Base-by-base conservation (phyloP, 2,113 vertebrate species). In the Cryptotis parvus region DNA sequence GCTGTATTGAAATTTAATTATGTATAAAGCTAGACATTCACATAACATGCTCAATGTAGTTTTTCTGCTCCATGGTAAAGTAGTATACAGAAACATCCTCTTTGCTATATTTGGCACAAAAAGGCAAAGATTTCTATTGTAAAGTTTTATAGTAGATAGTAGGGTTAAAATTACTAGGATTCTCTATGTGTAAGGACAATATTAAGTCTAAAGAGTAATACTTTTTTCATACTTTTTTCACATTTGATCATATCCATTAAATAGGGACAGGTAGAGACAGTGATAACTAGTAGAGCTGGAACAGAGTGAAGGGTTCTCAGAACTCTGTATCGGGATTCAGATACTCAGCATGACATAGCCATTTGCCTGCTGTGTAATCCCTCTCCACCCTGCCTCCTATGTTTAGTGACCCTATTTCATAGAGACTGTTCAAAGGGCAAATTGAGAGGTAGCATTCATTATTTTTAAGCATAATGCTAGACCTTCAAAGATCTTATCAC, bases 391-490 rank as follows among this genome's bases (percentile, higher is more conserved):
- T 20, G 4, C 3, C 14, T 15, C 10, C 37, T 1, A 26, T 83
- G 12, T 1, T 33, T 61, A n/a, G 15, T 6, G 58, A 45, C 0
- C 31, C 29, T 3, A 7, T 94, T 4, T 70, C 22, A 27, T 76
- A 3, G 41, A 63, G 1, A n/a, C 86, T 95, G n/a, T 58, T 49
- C 1, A 66, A 52, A 18, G 4, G 55, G 14, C 2, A 33, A 63
- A 24, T 66, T 15, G 43, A n/a, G 75, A 86, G n/a, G 0, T 26
- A 4, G 80, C 9, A 27, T 35, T 89, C 84, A 61, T 82, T 94
- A 90, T 10, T 43, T 95, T 73, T 37, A 87, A 73, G 12, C 49
- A 35, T 49, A 87, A 39, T 86, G 14, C 22, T 77, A 84, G 80
- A 81, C 55, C 0, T 0, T 81, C 55, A 68, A 12, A 37, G 16